Evolutionary conservation across 2,113 vertebrate genomes (phyloP).

Genomic region (Oreochromis tanganicae): DNA sequence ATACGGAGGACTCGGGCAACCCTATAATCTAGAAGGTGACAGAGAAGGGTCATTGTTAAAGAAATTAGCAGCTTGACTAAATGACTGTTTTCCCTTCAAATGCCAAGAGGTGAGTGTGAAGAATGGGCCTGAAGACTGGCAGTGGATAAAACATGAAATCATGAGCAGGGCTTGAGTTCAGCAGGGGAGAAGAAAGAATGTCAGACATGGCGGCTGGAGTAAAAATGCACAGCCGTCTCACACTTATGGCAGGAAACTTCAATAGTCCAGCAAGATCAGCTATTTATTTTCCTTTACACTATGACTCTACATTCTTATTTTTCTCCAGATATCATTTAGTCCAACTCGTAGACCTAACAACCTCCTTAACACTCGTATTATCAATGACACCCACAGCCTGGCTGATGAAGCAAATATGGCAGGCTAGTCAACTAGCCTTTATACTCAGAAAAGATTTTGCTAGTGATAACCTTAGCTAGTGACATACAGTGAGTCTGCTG

Average conservation of each 20-base stretch:
- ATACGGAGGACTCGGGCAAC: background rate
- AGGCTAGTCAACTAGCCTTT: background rate
- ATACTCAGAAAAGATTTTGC: background rate
- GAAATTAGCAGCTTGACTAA: constrained; percentile 41
- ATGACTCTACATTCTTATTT: background rate
- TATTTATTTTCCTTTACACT: background rate
- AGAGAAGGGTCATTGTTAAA: constrained; percentile 1
- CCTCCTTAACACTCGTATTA: background rate
- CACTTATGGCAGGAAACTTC: background rate
- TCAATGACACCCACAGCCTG: background rate
- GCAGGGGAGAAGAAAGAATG: background rate
- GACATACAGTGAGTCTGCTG: background rate
- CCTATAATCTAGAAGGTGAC: constrained; percentile 38
- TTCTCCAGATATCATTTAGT: background rate
- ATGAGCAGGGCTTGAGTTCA: background rate
- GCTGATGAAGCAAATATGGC: background rate
- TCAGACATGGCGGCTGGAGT: background rate
- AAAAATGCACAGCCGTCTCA: background rate
- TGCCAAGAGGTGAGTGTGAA: background rate
- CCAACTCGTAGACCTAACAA: background rate
- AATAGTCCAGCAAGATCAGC: background rate
- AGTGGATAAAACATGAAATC: background rate
- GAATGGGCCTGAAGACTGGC: background rate
- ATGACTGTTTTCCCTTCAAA: constrained; percentile 42
- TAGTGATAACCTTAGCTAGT: background rate